Evolutionary conservation across 2,888 invertebrate genomes (phyloP).

Genomic region (Drosophila sordidapex): DNA sequence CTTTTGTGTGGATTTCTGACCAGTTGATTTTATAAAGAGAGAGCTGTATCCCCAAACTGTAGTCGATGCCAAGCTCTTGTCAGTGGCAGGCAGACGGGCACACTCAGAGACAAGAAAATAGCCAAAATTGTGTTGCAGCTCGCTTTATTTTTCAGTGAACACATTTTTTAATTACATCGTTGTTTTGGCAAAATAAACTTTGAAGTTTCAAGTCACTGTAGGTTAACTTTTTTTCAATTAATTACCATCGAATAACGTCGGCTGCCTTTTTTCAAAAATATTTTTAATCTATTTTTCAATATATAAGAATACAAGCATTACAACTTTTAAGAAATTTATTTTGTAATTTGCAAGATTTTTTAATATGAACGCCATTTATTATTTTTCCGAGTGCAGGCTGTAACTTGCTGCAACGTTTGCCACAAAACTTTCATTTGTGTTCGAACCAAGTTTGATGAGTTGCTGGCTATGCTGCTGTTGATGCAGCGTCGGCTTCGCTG

Average conservation of each 20-base stretch:
- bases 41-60: constrained; percentile 31
- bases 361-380: neutral
- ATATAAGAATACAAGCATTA: neutral
- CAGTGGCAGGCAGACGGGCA: constrained; percentile 47
- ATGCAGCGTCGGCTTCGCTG: constrained; percentile 19
- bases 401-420: constrained; percentile 48
- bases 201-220: neutral
- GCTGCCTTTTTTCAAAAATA: neutral
- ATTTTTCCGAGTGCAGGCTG: constrained; percentile 20
- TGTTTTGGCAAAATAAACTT: neutral
- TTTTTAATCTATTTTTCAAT: neutral
- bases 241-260: neutral
- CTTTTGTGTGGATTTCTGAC: constrained; percentile 61
- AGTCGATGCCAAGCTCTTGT: constrained; percentile 57
- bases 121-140: neutral
- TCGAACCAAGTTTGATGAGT: constrained; percentile 76
- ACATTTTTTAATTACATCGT: neutral
- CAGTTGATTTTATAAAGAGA: constrained; percentile 73
- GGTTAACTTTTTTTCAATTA: neutral
- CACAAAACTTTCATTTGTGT: constrained; percentile 75
- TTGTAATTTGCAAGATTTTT: neutral
- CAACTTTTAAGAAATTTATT: neutral
- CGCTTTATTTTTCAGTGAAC: neutral
- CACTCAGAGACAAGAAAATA: neutral
- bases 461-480: constrained; percentile 22